phyloP scores from a whole-genome alignment of 1,140 invertebrate genomes.

The Oncopodura yosiiana region DNA sequence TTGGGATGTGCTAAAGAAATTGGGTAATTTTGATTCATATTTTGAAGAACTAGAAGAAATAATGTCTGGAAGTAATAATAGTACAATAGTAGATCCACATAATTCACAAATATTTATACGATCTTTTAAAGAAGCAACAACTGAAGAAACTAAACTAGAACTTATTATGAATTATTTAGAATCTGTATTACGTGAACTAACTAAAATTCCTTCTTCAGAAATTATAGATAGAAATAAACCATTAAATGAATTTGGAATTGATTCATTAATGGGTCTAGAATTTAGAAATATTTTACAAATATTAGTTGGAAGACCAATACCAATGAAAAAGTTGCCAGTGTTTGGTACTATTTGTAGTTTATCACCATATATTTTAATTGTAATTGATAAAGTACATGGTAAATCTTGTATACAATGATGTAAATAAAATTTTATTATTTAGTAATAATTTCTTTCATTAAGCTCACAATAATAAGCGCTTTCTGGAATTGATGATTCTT shows the following conservation, averaged over 20 bases:
- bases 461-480: no score
- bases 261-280: constrained; percentile 22
- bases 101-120: no score
- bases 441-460: no score
- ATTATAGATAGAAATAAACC: constrained; percentile 11
- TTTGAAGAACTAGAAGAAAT: constrained; percentile 3
- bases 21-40: neutral
- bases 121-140: neutral
- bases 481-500: no score
- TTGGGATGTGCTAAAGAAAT: neutral
- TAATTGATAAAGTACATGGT: no score
- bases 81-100: no score
- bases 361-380: neutral
- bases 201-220: constrained; percentile 9
- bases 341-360: neutral
- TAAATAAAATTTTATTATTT: no score
- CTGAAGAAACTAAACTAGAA: constrained; percentile 1
- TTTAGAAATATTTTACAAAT: constrained; percentile 18
- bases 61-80: no score
- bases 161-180: constrained; percentile 8
- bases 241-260: constrained; percentile 23
- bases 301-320: no score
- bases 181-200: constrained; percentile 2
- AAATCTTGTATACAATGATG: no score
- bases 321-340: neutral